A percentile compares a stretch with the other conserved stretches of the same genome.
These are phyloP conservation scores for Brachyalestes nurse DNA, from an alignment of 2,797 vertebrate species.

Conservation along the genomic window DNA sequence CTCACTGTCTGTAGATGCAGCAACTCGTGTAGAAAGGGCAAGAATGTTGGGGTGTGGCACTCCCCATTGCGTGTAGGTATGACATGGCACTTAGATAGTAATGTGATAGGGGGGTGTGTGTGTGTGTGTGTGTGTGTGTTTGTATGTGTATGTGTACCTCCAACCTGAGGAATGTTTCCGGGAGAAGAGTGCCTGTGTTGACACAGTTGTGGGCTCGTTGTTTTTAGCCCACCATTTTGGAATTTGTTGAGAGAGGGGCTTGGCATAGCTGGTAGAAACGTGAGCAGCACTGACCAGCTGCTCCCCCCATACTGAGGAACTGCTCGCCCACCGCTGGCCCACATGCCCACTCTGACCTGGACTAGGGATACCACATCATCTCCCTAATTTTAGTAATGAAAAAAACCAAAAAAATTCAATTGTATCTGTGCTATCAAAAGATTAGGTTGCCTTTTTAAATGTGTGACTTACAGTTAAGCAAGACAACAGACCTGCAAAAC, in stretches of 20 bases:
- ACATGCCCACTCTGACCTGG: conserved; percentile 66
- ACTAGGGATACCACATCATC: background rate
- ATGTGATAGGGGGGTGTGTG: conserved; percentile 68
- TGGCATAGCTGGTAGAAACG: conserved; percentile 73
- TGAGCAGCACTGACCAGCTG: conserved; percentile 74
- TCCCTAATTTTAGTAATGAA: background rate
- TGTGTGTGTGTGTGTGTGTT: conserved; percentile 36
- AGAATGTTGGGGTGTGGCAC: conserved; percentile 60
- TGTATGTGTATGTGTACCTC: conserved; percentile 59
- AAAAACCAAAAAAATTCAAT: no score
- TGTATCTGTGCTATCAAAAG: no score
- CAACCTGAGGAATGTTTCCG: conserved; percentile 71
- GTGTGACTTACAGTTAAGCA: no score
- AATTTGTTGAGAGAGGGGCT: conserved; percentile 71
- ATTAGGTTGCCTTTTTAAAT: no score
- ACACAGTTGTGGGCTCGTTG: conserved; percentile 85
- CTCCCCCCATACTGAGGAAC: conserved; percentile 66
- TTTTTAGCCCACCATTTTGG: conserved; percentile 81
- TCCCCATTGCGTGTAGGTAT: conserved; percentile 75
- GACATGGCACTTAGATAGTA: conserved; percentile 67
- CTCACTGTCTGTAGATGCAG: conserved; percentile 7
- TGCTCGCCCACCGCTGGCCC: conserved; percentile 65
- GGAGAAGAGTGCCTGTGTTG: conserved; percentile 76
- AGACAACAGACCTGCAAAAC: no score
- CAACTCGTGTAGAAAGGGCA: conserved; percentile 35